Evolutionary conservation across 2,888 invertebrate species (phyloP), one percentile per base, ranked within the genome.

Genomic region (Patella pellucida): DNA sequence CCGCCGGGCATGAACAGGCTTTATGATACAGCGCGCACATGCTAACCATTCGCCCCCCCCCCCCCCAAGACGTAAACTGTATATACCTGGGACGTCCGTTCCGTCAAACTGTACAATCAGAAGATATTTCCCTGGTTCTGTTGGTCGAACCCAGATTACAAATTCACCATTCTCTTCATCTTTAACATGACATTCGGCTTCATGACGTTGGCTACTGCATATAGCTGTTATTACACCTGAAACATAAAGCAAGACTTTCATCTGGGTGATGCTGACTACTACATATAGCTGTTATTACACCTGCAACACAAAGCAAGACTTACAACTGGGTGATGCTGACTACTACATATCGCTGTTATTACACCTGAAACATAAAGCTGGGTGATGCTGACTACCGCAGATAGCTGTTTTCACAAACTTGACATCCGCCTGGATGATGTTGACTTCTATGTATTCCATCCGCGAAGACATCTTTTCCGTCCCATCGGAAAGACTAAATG

Each of bases 131-230:
- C 99, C 99, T 27, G 97, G 94, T 90, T 99, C 98, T 89, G 97
- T 97, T 9, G 99, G 98, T 90, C 96, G 96, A 56, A 99, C 95
- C 91, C 96, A 96, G 74, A 98, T 91, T 0, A 92, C 91, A 91
- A 98, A 98, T 9, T 98, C 98, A n/a, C 98, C 98, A 92, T 98
- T 98, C 1, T 96, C 95, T 90, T 98, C 98, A 92, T 99, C 99
- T 11, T 99, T 93, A 7, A 98, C 93, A 91, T 99, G 98, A 91
- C 99, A 99, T 89, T 97, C 97, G 12, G 98, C 98, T 72, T 96
- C 96, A 93, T 98, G 95, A 75, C 94, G 93, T 0, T 95, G 95
- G 0, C 99, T 99, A 31, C 96, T 95, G 90, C 99, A 99, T 89
- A 97, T 97, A 0, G 98, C 98, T 0, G 97, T 96, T 73, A 99